A percentile compares a stretch with the other conserved stretches of the same genome.
These are phyloP conservation scores for Aepyceros melampus DNA, from an alignment of 2,113 vertebrate species.

Conservation along the genomic window DNA sequence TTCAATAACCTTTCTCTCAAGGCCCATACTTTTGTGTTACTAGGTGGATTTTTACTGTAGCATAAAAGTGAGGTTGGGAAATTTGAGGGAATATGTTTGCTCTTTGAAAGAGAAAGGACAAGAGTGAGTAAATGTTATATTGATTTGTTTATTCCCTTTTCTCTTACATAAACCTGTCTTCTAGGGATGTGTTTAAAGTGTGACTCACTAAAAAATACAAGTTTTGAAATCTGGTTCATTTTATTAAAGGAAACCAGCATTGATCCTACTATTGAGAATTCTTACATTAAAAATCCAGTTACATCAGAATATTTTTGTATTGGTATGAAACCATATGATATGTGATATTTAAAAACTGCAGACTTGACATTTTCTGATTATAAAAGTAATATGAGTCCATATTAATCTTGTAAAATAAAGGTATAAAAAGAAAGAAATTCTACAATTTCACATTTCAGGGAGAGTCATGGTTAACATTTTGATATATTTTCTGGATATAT, in stretches of 20 bases:
- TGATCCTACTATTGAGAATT: constrained; percentile 10
- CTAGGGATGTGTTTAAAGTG: neutral
- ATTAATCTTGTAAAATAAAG: constrained; percentile 34
- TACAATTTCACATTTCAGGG: neutral
- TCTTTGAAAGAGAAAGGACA: neutral
- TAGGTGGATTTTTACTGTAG: neutral
- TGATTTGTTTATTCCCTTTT: neutral
- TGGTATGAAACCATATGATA: neutral
- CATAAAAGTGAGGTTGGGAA: neutral
- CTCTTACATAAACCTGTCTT: neutral
- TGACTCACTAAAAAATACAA: neutral
- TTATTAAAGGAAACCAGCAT: constrained; percentile 29
- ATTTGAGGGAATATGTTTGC: neutral
- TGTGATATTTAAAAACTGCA: neutral
- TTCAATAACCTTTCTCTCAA: neutral
- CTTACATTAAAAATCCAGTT: neutral
- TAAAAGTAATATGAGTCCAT: neutral
- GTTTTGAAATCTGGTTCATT: constrained; percentile 4
- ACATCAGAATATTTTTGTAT: neutral
- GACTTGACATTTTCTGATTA: neutral
- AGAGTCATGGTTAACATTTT: constrained; percentile 23
- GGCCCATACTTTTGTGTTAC: neutral
- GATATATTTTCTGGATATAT: neutral
- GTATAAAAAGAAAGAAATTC: neutral
- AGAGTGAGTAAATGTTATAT: constrained; percentile 11